Base-by-base conservation (phyloP, 2,888 invertebrate genomes). In the Tachina lurida region DNA sequence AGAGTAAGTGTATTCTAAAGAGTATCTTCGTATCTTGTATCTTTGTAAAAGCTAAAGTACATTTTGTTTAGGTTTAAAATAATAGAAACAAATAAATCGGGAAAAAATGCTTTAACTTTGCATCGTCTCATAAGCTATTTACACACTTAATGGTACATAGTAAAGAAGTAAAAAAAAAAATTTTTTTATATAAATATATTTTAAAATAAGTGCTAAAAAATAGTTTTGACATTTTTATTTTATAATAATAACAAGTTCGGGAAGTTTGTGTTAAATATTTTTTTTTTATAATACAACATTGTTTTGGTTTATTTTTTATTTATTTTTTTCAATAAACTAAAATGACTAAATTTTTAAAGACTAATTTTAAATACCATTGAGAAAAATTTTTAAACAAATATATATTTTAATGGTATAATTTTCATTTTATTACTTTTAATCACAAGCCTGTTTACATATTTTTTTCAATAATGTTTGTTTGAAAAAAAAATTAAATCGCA, bases 361-460 rank as follows among this genome's bases (percentile, higher is more conserved):
- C 56, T 76, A 71, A 60, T 60, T 74, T 81, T 43, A 52, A 58
- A 81, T 67, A 74, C 58, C 76, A 70, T 47, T 54, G 54, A 47
- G 2, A 60, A 45, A 12, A 49, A 5, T 54, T 22, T 47, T 47
- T 73, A 60, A 60, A 60, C 60, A 73, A 63, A 52, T 49, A 60
- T 47, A 52, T 22, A 39, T 54, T 41, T 47, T 70, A 78, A 67
- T 68, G 10, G 22, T 54, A 73, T 17, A 41, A 31, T 62, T 76
- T 70, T 70, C 19, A 45, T 62, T 68, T 82, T 45, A 47, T 67
- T 83, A 67, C 73, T 73, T 79, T 79, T 83, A 80, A 86, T 86
- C 86, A 86, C 86, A 86, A 86, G 86, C 86, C 83, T 86, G 83
- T 83, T 86, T 62, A 17, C 17, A 43, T 43, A 12, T 62, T 62